Evolutionary conservation across 2,113 vertebrate genomes (phyloP), one percentile per base, ranked within the genome.

Genomic region (Chionis minor): DNA sequence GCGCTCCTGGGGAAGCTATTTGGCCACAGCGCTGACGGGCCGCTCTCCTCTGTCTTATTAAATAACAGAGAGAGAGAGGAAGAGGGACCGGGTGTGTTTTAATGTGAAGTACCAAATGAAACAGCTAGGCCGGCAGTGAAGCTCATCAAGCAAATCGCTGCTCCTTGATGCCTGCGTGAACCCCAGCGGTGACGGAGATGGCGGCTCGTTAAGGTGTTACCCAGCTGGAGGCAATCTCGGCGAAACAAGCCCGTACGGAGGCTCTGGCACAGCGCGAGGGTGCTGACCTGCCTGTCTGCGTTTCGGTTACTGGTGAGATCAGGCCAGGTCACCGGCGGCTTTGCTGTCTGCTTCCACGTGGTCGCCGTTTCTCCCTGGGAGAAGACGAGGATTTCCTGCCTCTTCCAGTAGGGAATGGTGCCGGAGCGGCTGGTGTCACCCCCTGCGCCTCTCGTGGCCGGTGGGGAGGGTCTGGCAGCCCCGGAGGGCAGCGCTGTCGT

Each of bases 151-250:
- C 23, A 49, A 49, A 12, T 78, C 0, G 0, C n/a, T 59, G 1
- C 55, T 52, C 7, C 73, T 10, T 1, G 1, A 1, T 81, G 72
- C 45, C 12, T 17, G 0, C 3, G 0, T 4, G 70, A 54, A 1
- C 19, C 28, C 18, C 17, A 2, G 40, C 9, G 58, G 28, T 13
- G 49, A 26, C 15, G 18, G 56, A 21, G 28, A 22, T 1, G 26
- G 14, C 32, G 11, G 73, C n/a, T 30, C 30, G 1, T 35, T 14
- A 8, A 22, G 52, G 32, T 45, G 62, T n/a, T 33, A 14, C 62
- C 52, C 20, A 12, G 40, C 79, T 33, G 58, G 42, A 45, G 80
- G 42, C 40, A 35, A 0, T 18, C 35, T 30, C 61, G 45, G 61
- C 51, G 19, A 5, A 10, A 5, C 1, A 4, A 33, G 42, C 54